These are phyloP conservation scores for Brotula barbata DNA, from an alignment of 2,797 vertebrate genomes.

Conservation along the genomic window DNA sequence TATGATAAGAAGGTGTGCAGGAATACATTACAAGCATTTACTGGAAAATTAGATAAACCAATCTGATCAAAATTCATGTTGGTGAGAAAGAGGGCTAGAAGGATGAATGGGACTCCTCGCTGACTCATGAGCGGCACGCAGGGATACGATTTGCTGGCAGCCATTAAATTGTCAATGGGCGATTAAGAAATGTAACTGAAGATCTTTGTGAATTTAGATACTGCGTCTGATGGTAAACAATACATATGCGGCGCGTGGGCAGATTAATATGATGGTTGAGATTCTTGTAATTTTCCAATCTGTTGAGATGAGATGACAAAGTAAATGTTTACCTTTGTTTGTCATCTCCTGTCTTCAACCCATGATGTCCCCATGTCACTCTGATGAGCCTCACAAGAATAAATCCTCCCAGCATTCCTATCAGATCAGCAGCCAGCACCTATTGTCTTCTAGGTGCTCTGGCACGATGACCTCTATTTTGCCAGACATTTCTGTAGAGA, in stretches of 20 bases:
- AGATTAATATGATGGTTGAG: no score
- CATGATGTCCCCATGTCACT: slow-evolving; percentile 38
- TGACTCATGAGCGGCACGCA: slow-evolving; percentile 61
- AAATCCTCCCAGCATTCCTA: slow-evolving; percentile 66
- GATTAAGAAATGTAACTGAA: slow-evolving; percentile 65
- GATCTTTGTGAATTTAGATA: slow-evolving; percentile 59
- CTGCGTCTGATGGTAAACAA: slow-evolving; percentile 31
- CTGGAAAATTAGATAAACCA: slow-evolving; percentile 80
- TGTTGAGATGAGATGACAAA: slow-evolving; percentile 24
- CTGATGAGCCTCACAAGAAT: slow-evolving; percentile 58
- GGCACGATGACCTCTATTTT: slow-evolving; percentile 75
- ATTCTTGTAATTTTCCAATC: slow-evolving; percentile 20
- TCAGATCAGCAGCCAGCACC: slow-evolving; percentile 58
- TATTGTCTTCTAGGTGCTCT: slow-evolving; percentile 67
- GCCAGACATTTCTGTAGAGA: slow-evolving; percentile 74
- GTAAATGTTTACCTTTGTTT: slow-evolving; percentile 43
- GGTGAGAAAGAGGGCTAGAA: slow-evolving; percentile 55
- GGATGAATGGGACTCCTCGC: slow-evolving; percentile 63
- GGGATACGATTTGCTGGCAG: slow-evolving; percentile 61
- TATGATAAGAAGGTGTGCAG: slow-evolving; percentile 68
- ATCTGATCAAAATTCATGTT: slow-evolving; percentile 73
- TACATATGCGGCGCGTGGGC: background rate
- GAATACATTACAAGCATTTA: slow-evolving; percentile 81
- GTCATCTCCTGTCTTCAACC: slow-evolving; percentile 43
- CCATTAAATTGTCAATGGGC: slow-evolving; percentile 73